phyloP scores from a whole-genome alignment of 2,797 vertebrate genomes.

The Falco naumanni region DNA sequence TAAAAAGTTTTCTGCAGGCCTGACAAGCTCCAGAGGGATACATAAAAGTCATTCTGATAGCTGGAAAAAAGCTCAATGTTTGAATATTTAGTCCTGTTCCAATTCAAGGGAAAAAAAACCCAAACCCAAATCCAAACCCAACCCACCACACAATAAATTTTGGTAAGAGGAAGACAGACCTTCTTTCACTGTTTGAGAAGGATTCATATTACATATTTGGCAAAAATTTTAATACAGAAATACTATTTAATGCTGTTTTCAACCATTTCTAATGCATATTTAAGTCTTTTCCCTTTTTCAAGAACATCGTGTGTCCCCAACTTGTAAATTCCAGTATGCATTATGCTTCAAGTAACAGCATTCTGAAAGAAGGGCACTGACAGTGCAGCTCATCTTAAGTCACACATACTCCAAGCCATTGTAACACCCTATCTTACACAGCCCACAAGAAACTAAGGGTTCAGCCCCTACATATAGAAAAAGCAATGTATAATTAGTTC shows the following conservation, averaged over 20 bases:
- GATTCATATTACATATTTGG: neutral
- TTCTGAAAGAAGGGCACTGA: neutral
- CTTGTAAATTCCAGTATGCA: neutral
- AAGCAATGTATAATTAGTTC: neutral
- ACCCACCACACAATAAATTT: rapidly evolving
- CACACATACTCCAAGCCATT: neutral
- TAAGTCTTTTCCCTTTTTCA: neutral
- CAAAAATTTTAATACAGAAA: neutral
- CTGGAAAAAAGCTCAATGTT: neutral
- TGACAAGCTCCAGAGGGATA: neutral
- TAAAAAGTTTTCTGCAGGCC: neutral
- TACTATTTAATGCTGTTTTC: neutral
- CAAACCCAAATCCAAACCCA: neutral
- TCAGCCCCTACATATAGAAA: neutral
- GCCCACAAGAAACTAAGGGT: neutral
- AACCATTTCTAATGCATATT: neutral
- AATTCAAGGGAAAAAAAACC: neutral
- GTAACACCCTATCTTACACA: rapidly evolving
- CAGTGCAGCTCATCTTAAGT: neutral
- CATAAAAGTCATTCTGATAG: neutral
- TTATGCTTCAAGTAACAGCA: neutral
- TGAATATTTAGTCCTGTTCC: neutral
- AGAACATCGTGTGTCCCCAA: neutral
- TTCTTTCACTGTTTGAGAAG: neutral
- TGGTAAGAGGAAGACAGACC: neutral